phyloP scores from a whole-genome alignment of 1,140 invertebrate species.

The Drosophila kanapiae region DNA sequence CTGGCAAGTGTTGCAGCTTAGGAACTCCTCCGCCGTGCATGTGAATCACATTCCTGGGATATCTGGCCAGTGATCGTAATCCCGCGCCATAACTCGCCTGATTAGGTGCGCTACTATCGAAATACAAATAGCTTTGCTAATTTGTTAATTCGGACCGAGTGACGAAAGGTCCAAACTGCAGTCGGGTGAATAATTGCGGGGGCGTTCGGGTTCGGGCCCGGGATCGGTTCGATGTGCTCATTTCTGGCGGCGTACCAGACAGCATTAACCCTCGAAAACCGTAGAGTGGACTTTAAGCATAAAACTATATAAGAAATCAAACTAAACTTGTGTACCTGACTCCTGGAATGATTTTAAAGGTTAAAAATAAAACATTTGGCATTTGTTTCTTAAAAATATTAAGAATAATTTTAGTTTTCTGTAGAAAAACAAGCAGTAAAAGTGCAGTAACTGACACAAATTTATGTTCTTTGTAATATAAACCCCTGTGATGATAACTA shows the following conservation, averaged over 20 bases:
- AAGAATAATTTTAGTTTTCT: too few species aligned
- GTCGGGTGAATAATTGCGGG: conserved; percentile 29
- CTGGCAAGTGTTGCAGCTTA: conserved; percentile 35
- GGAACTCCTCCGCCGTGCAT: conserved; percentile 52
- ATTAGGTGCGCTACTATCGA: conserved; percentile 15
- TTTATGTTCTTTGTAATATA: too few species aligned
- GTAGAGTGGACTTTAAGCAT: neutral
- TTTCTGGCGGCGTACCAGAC: conserved; percentile 40
- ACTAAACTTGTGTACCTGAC: too few species aligned
- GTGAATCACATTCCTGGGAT: conserved; percentile 56
- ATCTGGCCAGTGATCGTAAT: conserved; percentile 39
- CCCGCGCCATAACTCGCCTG: conserved; percentile 26
- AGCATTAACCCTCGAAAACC: conserved; percentile 23
- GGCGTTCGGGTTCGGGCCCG: conserved; percentile 25
- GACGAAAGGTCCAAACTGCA: conserved; percentile 64
- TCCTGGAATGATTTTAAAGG: too few species aligned
- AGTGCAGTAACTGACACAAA: too few species aligned
- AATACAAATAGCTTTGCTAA: conserved; percentile 10
- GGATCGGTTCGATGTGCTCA: conserved; percentile 37
- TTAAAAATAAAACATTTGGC: too few species aligned
- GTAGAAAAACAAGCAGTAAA: too few species aligned
- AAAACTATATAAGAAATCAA: neutral
- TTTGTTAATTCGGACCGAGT: conserved; percentile 35
- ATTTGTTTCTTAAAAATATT: too few species aligned
- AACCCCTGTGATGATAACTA: too few species aligned